Percentiles rank a stretch among this genome's conserved stretches.
These are phyloP conservation scores for Manis javanica DNA, from an alignment of 2,797 vertebrate species.

Conservation along the genomic window DNA sequence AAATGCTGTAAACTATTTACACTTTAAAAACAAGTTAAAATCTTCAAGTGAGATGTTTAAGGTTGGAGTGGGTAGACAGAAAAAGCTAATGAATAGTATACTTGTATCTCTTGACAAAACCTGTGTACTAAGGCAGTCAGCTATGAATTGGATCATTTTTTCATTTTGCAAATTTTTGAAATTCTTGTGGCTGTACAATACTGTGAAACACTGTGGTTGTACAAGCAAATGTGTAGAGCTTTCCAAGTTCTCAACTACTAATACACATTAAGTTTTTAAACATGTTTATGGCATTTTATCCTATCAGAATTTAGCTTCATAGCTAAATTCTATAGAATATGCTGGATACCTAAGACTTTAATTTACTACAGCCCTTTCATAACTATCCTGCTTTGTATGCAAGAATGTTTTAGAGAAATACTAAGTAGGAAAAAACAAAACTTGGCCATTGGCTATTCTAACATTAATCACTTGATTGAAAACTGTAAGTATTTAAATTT, in stretches of 20 bases:
- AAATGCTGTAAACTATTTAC: not conserved
- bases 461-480: constrained; percentile 42
- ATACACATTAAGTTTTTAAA: not conserved
- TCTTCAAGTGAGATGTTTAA: not conserved
- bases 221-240: not conserved
- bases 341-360: not conserved
- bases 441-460: not conserved
- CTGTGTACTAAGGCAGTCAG: not conserved
- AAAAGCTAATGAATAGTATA: not conserved
- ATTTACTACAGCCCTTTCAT: not conserved
- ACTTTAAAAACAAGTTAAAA: constrained; percentile 44
- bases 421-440: not conserved
- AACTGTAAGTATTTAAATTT: not conserved
- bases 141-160: not conserved
- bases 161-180: not conserved
- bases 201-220: not conserved
- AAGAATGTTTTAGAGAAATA: constrained; percentile 1
- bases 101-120: not conserved
- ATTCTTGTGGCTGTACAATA: not conserved
- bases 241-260: not conserved
- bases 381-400: not conserved
- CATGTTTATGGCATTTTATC: not conserved
- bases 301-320: not conserved
- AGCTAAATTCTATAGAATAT: not conserved
- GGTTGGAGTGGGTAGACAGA: not conserved